Conservation (phyloP, 2,888 invertebrate genomes). For the Diadegma fenestrale region DNA sequence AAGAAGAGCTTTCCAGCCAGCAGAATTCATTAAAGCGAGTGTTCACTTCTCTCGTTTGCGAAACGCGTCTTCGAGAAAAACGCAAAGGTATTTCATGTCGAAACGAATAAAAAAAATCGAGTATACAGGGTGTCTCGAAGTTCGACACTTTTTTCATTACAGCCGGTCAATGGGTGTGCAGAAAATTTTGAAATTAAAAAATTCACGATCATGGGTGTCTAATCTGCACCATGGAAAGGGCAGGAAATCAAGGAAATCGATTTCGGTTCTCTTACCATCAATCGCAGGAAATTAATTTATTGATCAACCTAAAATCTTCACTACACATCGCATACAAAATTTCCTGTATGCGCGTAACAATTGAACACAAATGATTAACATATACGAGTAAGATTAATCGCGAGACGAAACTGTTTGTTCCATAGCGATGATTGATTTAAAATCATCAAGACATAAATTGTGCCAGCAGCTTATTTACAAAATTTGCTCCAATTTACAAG, state of each 20-base stretch:
- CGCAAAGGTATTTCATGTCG: constrained; percentile 61
- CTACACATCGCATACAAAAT: not conserved
- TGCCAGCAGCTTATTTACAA: constrained; percentile 50
- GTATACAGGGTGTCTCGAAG: not conserved
- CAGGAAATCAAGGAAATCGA: not conserved
- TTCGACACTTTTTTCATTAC: not conserved
- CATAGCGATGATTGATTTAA: not conserved
- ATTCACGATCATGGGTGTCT: too few relatives aligned
- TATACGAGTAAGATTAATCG: not conserved
- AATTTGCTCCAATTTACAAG: constrained; percentile 37
- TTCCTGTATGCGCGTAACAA: not conserved
- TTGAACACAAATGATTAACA: not conserved
- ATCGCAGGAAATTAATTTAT: constrained; percentile 8
- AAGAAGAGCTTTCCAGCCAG: constrained; percentile 36
- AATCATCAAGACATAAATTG: constrained; percentile 18
- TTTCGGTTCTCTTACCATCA: not conserved
- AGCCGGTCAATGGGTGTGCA: not conserved
- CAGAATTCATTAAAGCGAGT: constrained; percentile 54
- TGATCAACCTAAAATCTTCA: not conserved
- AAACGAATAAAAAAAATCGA: not conserved
- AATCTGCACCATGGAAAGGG: not conserved
- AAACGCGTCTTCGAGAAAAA: constrained; percentile 58
- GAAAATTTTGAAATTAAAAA: not conserved
- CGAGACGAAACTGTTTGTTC: not conserved
- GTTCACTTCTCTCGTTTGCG: constrained; percentile 46